Evolutionary conservation across 1,140 invertebrate genomes (phyloP).

Genomic region (Lycorma delicatula): DNA sequence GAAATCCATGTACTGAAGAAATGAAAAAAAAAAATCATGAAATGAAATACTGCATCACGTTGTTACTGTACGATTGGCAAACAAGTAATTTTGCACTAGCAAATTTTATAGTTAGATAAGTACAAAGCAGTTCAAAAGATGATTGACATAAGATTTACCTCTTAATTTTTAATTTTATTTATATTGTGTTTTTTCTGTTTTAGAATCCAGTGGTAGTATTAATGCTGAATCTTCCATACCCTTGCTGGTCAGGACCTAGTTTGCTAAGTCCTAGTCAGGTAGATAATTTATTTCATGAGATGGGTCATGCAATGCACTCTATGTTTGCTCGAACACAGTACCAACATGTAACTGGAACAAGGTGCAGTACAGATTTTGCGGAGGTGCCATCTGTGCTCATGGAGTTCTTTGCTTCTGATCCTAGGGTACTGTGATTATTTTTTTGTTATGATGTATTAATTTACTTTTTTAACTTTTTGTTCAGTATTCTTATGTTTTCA

Average conservation of each 20-base stretch:
- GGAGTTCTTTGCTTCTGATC: conserved; percentile 94
- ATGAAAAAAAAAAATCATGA: too few species aligned
- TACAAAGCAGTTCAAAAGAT: too few species aligned
- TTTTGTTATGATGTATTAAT: too few species aligned
- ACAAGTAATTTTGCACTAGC: not conserved
- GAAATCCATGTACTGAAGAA: too few species aligned
- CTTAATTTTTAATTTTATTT: too few species aligned
- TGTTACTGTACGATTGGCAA: not conserved
- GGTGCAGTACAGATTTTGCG: conserved; percentile 95
- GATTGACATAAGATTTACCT: too few species aligned
- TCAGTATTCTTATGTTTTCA: too few species aligned
- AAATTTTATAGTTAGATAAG: not conserved
- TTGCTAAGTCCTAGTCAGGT: conserved; percentile 74
- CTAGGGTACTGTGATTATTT: too few species aligned
- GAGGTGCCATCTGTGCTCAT: conserved; percentile 97
- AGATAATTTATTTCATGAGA: conserved; percentile 98
- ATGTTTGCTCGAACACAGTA: conserved; percentile 92
- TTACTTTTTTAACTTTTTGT: too few species aligned
- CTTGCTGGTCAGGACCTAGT: conserved; percentile 65
- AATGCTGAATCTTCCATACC: conserved; percentile 76
- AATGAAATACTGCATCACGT: not conserved
- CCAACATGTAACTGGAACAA: conserved; percentile 95
- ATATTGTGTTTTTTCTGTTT: too few species aligned
- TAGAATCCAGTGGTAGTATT: conserved; percentile 89
- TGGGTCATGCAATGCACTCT: conserved; percentile 98